A percentile compares a stretch with the other conserved stretches of the same genome.
phyloP scores from a whole-genome alignment of 2,797 vertebrate species.

The Melanogrammus aeglefinus region DNA sequence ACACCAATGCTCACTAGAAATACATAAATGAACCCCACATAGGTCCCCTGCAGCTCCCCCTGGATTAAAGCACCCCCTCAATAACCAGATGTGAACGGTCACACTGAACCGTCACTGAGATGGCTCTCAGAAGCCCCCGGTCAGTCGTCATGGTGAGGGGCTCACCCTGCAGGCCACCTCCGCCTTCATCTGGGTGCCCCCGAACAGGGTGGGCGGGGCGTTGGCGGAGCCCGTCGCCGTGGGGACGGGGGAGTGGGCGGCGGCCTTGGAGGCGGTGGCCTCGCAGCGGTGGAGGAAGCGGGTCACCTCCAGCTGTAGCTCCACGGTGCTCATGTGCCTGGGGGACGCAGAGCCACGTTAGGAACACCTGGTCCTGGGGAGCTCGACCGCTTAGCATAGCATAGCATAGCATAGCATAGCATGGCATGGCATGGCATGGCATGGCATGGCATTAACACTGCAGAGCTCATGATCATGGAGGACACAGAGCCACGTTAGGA shows the following conservation, averaged over 20 bases:
- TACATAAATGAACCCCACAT: background rate
- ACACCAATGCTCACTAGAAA: background rate
- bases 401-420: too few species aligned
- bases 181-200: slow-evolving; percentile 84
- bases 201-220: slow-evolving; percentile 84
- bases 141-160: background rate
- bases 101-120: background rate
- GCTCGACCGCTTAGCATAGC: too few species aligned
- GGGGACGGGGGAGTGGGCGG: slow-evolving; percentile 45
- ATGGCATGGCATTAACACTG: too few species aligned
- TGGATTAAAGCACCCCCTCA: background rate
- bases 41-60: background rate
- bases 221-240: slow-evolving; percentile 26
- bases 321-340: slow-evolving; percentile 95
- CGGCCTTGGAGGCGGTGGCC: slow-evolving; percentile 47
- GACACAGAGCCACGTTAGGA: too few species aligned
- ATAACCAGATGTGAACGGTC: background rate
- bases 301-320: slow-evolving; percentile 96
- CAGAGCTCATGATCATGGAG: too few species aligned
- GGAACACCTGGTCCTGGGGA: too few species aligned
- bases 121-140: background rate
- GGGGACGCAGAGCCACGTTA: background rate
- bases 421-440: too few species aligned
- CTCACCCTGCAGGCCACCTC: slow-evolving; percentile 93
- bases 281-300: slow-evolving; percentile 92